Evolutionary conservation across 2,113 vertebrate species (phyloP).

Genomic region (Psittacula cyanocephala): DNA sequence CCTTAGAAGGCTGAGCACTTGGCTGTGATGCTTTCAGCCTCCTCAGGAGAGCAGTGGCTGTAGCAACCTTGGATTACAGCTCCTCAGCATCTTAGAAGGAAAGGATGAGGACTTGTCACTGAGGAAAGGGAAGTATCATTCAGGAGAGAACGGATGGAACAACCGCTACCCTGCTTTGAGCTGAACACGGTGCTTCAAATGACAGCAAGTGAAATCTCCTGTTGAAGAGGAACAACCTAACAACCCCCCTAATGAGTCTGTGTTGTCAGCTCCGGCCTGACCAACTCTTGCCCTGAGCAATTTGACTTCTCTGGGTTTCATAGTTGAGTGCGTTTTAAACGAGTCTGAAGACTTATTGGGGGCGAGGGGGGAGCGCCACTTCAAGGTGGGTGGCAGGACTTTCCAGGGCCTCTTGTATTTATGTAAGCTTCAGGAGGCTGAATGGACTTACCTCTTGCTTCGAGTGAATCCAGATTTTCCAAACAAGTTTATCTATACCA

Average conservation of each 20-base stretch:
- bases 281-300: constrained; percentile 75
- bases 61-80: not conserved
- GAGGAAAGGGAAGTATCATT: not conserved
- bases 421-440: constrained; percentile 16
- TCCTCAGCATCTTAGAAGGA: not conserved
- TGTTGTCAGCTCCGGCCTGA: constrained; percentile 80
- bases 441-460: constrained; percentile 19
- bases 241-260: constrained; percentile 77
- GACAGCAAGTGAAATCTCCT: constrained; percentile 55
- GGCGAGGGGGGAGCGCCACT: not conserved
- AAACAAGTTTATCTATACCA: not conserved
- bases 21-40: not conserved
- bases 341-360: not conserved
- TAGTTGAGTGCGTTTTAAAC: constrained; percentile 77
- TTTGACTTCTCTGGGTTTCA: constrained; percentile 79
- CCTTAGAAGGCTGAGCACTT: not conserved
- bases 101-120: not conserved
- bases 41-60: not conserved
- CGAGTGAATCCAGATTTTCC: constrained; percentile 24
- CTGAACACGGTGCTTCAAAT: not conserved
- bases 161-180: not conserved
- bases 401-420: constrained; percentile 15
- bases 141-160: constrained; percentile 8
- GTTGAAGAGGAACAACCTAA: constrained; percentile 80
- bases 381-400: constrained; percentile 45